Evolutionary conservation across 2,888 invertebrate genomes (phyloP), one percentile per base, ranked within the genome.

Genomic region (Zygothrica quintamaculata): DNA sequence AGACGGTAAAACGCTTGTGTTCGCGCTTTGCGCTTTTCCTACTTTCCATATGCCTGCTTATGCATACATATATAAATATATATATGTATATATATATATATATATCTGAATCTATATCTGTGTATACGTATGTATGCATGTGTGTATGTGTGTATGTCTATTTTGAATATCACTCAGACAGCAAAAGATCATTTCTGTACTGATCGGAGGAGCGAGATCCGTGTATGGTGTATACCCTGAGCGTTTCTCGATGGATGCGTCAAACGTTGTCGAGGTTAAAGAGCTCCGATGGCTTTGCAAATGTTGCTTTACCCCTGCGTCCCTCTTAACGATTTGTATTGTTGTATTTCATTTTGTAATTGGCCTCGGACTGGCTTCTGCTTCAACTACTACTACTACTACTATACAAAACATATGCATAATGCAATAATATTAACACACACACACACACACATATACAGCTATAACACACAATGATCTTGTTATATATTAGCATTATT

Each of bases 21-120:
- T 74, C 71, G 78, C 62, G 77, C 77, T 78, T 76, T 78, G 59
- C 60, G 75, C 65, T 62, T 69, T 66, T 55, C 74, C 61, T 66
- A 26, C 61, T 65, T 62, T 48, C 40, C 29, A 29, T 51, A 7
- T 25, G 31, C 18, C 29, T 15, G 18, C 22, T 37, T 39, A 36
- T 7, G 25, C 37, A 13, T 55, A n/a, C n/a, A 31, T 25, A 15
- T 37, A 13, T 37, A 37, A n/a, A 37, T 37, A 37, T 37, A 37
- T n/a, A 34, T 12, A 34, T 8, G 26, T 26, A 8, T n/a, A 33
- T 33, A 33, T n/a, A 33, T 33, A 33, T 8, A 26, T 6, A 8
- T 52, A 22, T 13, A 11, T 44, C 1, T 11, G 5, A 43, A 1
- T 39, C 5, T 47, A 1, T 44, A 16, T n/a, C 6, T 48, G 6